phyloP scores from a whole-genome alignment of 2,113 vertebrate genomes.

The Shinisaurus crocodilurus region DNA sequence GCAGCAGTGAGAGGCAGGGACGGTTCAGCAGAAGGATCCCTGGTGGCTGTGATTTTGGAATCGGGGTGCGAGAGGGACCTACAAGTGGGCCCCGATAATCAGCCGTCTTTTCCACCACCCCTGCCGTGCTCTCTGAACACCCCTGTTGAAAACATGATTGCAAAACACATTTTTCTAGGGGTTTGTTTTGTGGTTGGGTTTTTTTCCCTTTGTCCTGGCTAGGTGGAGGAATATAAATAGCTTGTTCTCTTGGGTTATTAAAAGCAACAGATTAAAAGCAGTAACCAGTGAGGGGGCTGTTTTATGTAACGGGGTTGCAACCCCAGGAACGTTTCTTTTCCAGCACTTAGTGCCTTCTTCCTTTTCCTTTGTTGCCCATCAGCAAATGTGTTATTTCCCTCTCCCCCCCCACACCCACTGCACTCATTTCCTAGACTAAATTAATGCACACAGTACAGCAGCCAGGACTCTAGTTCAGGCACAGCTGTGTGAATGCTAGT shows the following conservation, averaged over 20 bases:
- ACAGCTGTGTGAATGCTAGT: not conserved
- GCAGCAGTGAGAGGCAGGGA: not conserved
- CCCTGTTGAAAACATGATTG: not conserved
- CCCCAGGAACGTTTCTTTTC: not conserved
- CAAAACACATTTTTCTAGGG: not conserved
- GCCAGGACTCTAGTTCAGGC: too few species aligned
- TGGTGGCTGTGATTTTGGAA: not conserved
- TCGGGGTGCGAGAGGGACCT: not conserved
- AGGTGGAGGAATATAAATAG: constrained; percentile 12
- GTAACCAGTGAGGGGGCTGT: not conserved
- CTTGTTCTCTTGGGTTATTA: not conserved
- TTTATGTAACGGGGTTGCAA: constrained; percentile 15
- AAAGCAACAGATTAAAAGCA: constrained; percentile 21
- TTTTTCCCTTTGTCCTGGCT: not conserved
- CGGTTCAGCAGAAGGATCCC: not conserved
- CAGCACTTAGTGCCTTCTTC: not conserved
- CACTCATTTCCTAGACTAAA: too few species aligned
- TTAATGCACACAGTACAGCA: not conserved
- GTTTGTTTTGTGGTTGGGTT: not conserved
- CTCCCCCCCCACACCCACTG: too few species aligned
- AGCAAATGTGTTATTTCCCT: not conserved
- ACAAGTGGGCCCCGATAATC: not conserved
- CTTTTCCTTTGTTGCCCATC: too few species aligned
- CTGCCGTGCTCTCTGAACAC: too few species aligned
- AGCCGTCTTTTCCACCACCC: not conserved